A percentile compares a stretch with the other conserved stretches of the same genome.
Conservation (phyloP, 2,888 invertebrate genomes). For the Artemia sp. region DNA sequence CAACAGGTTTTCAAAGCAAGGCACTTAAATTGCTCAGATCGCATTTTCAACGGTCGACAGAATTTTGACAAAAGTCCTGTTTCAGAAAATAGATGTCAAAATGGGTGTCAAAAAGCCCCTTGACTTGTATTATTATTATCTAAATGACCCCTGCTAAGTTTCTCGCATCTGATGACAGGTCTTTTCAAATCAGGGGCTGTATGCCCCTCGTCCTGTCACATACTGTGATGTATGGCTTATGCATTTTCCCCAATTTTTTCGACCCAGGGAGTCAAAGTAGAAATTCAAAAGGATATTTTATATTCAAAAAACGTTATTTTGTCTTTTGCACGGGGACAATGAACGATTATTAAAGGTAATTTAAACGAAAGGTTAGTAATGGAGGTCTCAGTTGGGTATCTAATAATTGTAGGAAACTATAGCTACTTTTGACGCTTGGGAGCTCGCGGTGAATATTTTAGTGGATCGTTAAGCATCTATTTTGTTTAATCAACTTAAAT, state of each 20-base stretch:
- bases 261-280: slow-evolving; percentile 11
- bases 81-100: slow-evolving; percentile 7
- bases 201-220: slow-evolving; percentile 7
- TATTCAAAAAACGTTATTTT: not conserved
- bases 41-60: slow-evolving; percentile 10
- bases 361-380: not conserved
- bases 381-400: not conserved
- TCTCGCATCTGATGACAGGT: slow-evolving; percentile 14
- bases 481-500: too few species aligned
- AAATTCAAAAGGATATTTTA: slow-evolving; percentile 5
- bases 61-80: slow-evolving; percentile 14
- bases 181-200: not conserved
- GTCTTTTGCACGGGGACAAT: slow-evolving; percentile 6
- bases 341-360: slow-evolving; percentile 4
- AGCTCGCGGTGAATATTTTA: too few species aligned
- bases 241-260: slow-evolving; percentile 14
- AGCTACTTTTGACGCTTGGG: too few species aligned
- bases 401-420: not conserved
- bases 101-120: slow-evolving; percentile 15
- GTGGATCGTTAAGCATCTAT: too few species aligned
- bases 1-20: slow-evolving; percentile 10
- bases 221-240: slow-evolving; percentile 8
- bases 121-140: slow-evolving; percentile 15
- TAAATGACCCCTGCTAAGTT: slow-evolving; percentile 7
- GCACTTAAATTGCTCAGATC: not conserved